phyloP scores from a whole-genome alignment of 1,140 invertebrate genomes.

The Samia ricini region DNA sequence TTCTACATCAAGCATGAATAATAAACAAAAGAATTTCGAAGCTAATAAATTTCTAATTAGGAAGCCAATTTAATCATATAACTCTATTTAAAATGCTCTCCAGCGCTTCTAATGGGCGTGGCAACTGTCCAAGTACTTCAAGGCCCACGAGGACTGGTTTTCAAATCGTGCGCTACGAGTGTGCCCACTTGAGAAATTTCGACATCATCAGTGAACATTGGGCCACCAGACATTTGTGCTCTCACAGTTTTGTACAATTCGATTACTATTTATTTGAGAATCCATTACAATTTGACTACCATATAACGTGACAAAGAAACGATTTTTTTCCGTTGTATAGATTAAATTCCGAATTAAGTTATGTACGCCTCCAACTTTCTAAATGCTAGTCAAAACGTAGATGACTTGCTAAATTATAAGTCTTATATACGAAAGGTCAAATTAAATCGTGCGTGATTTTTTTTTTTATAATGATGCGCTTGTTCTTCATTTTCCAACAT shows the following conservation, averaged over 20 bases:
- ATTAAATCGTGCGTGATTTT: too few relatives aligned
- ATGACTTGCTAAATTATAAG: too few relatives aligned
- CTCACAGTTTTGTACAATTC: conserved; percentile 22
- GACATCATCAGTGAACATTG: conserved; percentile 37
- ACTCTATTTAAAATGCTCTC: conserved; percentile 35
- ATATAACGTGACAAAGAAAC: too few relatives aligned
- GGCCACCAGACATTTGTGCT: conserved; percentile 27
- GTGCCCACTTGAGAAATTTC: conserved; percentile 58
- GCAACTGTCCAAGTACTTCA: conserved; percentile 60
- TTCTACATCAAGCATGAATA: conserved; percentile 2
- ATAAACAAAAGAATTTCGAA: neutral
- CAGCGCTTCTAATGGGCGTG: conserved; percentile 55
- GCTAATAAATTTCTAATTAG: conserved; percentile 22
- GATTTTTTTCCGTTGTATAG: neutral
- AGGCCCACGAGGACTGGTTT: conserved; percentile 58
- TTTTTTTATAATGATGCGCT: too few relatives aligned
- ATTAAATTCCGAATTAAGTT: neutral
- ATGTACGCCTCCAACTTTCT: too few relatives aligned
- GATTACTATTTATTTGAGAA: conserved; percentile 13
- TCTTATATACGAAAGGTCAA: too few relatives aligned
- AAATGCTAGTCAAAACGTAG: too few relatives aligned
- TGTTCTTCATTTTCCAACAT: too few relatives aligned
- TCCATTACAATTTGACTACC: neutral
- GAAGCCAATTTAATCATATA: conserved; percentile 30
- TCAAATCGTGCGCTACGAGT: conserved; percentile 49